Base-by-base conservation (phyloP, 1,140 invertebrate species). In the Heliconius congener region DNA sequence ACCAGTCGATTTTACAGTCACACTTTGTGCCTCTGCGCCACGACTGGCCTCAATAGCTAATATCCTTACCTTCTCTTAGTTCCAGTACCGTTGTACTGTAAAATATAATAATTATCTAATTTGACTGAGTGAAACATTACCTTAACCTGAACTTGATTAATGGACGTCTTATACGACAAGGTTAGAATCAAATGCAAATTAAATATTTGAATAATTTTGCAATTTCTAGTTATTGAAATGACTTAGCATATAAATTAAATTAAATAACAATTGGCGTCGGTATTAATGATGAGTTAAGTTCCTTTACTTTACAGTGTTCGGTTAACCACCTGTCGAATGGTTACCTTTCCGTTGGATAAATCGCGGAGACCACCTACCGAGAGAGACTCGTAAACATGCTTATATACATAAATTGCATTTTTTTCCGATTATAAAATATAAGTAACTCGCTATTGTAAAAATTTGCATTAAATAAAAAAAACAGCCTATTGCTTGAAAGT, bases 301-400 rank as follows among this genome's bases (percentile, higher is more conserved):
- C 79, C 85, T 82, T 88, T 86, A 83, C 83, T 86, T 89, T 90
- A 92, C 92, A 87, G 87, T 88, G 84, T 85, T 86, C 87, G 85
- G 84, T 89, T 89, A 90, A 89, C 84, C 86, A 85, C 77, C 88
- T 91, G 90, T 90, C 90, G 89, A 84, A 84, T 83, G 86, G 83
- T 88, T 80, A 90, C 87, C 88, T 90, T 91, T 89, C 85, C 79
- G 79, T 84, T 76, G 85, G 82, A 91, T 89, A 91, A 91, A 91
- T 92, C 86, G 87, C 86, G 50, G 50, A 81, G 91, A 88, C 91
- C 91, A 91, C 91, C 91, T 83, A 89, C 90, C 46, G 89, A 76
- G 90, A 74, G 84, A 78, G 74, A 83, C 83, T 88, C 87, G 88
- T 92, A 92, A 91, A 91, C 86, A 91, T 91, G 87, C 84, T 87